Percentiles rank a stretch among this genome's conserved stretches.
Evolutionary conservation across 2,888 invertebrate species (phyloP).

Genomic region (Sclerodermus sp.): DNA sequence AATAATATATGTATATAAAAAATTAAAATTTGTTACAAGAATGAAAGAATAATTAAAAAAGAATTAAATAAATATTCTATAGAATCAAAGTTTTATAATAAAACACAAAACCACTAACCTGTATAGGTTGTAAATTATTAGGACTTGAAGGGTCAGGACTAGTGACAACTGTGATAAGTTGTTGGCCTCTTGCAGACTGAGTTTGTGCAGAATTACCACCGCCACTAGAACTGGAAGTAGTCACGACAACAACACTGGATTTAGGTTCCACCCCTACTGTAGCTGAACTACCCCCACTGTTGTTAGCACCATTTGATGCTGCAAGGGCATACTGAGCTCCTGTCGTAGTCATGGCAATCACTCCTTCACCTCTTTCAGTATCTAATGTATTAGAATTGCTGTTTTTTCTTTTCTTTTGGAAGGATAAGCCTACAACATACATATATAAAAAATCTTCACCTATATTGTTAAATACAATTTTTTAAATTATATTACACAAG

Average conservation of each 20-base stretch:
- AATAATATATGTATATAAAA: neutral
- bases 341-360: conserved; percentile 57
- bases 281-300: conserved; percentile 49
- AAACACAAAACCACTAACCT: conserved; percentile 39
- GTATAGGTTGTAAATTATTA: conserved; percentile 54
- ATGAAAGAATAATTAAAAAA: neutral
- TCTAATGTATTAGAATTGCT: conserved; percentile 32
- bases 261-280: conserved; percentile 52
- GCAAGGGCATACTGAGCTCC: conserved; percentile 56
- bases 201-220: conserved; percentile 46
- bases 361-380: conserved; percentile 49
- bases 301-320: conserved; percentile 52
- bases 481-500: too few species aligned
- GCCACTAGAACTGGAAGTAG: conserved; percentile 53
- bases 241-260: conserved; percentile 52
- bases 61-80: neutral
- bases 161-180: conserved; percentile 54
- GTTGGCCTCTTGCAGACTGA: conserved; percentile 50
- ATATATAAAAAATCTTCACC: too few species aligned
- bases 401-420: conserved; percentile 43
- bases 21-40: neutral
- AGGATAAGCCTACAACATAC: conserved; percentile 46
- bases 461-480: too few species aligned
- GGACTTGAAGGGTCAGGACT: conserved; percentile 53
- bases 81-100: neutral